Base-by-base conservation (phyloP, 2,888 invertebrate species). In the Dusona sp. region DNA sequence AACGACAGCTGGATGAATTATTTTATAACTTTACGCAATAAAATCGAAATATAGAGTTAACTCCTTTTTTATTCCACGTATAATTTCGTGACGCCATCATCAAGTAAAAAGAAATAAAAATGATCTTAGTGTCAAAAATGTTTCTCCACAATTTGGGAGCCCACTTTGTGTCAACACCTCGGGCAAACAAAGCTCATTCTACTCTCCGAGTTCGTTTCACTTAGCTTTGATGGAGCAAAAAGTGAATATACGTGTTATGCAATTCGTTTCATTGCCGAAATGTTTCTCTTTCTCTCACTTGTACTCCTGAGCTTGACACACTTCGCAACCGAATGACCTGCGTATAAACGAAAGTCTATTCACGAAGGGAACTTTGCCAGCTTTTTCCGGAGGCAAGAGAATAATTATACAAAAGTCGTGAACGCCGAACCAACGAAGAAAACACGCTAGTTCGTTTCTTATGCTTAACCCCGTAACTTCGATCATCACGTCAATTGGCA, bases 361-460 rank as follows among this genome's bases (percentile, higher is more conserved):
- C 72, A n/a, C 64, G 36, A 51, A 36, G 72, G 83, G 77, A 83
- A 77, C 83, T 77, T 83, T 83, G 83, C 83, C 83, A 83, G 25
- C 16, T 51, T n/a, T 77, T 72, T 54, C 54, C 19, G 36, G 38
- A 4, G 29, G 57, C 54, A 11, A 65, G 22, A 67, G 67, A 22
- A 25, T 78, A 78, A 78, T 79, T 45, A 68, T 29, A 67, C 11
- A 38, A 33, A 67, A 68, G 25, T 9, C 33, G 42, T 57, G 13
- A 33, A 57, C 29, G 61, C 9, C 6, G 33, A 45, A 45, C 8
- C 68, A 57, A 22, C 68, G 16, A 33, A 38, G 67, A 68, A 22
- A n/a, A 67, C 38, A 22, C 38, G 38, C 19, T 38, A 78, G 78
- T 78, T 38, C 51, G 29, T 54, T 51, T 36, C 51, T 16, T 33